Percentiles rank a stretch among this genome's conserved stretches.
phyloP scores from a whole-genome alignment of 2,888 invertebrate species.

The Lepidochrysops patricia region DNA sequence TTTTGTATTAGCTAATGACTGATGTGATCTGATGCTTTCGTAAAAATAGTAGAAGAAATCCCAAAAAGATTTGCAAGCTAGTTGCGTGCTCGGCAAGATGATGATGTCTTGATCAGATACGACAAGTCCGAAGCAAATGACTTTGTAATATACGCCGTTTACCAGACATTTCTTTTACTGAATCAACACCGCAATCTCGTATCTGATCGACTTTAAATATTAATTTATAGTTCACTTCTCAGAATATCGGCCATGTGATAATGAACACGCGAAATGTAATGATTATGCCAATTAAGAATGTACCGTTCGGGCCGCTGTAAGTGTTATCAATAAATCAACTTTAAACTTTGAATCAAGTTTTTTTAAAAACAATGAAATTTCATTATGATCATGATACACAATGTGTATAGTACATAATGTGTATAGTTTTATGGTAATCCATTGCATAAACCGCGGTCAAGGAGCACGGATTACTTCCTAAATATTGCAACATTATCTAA shows the following conservation, averaged over 20 bases:
- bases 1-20: too few species aligned
- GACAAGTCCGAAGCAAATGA: constrained; percentile 20
- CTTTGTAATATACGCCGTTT: constrained; percentile 24
- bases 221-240: constrained; percentile 28
- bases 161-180: constrained; percentile 25
- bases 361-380: too few species aligned
- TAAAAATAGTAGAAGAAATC: too few species aligned
- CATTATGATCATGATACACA: too few species aligned
- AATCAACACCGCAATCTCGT: constrained; percentile 27
- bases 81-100: constrained; percentile 21
- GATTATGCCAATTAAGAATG: constrained; percentile 30
- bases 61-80: too few species aligned
- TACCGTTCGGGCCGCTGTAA: constrained; percentile 15
- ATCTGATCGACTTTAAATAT: constrained; percentile 29
- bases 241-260: constrained; percentile 27
- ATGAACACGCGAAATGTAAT: constrained; percentile 27
- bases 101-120: constrained; percentile 27
- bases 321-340: neutral
- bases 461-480: neutral
- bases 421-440: neutral
- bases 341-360: neutral
- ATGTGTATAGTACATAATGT: too few species aligned
- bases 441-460: neutral
- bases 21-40: too few species aligned
- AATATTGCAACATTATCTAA: neutral